Percentiles rank a stretch among this genome's conserved stretches.
phyloP scores from a whole-genome alignment of 2,888 invertebrate species.

The Acanthoscelides obtectus region DNA sequence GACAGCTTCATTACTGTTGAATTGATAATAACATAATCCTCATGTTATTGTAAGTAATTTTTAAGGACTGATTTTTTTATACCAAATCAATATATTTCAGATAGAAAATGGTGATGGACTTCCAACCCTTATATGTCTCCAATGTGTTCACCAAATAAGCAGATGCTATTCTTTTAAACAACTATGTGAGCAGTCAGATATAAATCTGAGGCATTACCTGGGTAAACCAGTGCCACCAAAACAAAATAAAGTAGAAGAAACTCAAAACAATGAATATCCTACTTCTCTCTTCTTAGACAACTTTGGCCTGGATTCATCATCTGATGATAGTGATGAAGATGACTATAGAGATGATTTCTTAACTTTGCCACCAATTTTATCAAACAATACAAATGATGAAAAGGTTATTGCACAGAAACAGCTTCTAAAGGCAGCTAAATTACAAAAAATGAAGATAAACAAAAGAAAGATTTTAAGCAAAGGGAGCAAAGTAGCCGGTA shows the following conservation, averaged over 20 bases:
- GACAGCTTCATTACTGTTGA: too few relatives aligned
- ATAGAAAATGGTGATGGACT: constrained; percentile 47
- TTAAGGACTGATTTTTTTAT: background rate
- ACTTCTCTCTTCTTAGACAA: constrained; percentile 36
- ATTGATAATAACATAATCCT: too few relatives aligned
- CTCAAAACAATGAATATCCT: constrained; percentile 29
- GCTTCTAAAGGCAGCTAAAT: constrained; percentile 42
- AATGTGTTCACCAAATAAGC: constrained; percentile 49
- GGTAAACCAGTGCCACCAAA: constrained; percentile 37
- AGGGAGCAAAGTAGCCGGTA: constrained; percentile 33
- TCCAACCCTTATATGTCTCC: constrained; percentile 47
- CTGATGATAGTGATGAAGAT: constrained; percentile 39
- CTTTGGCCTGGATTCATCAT: constrained; percentile 41
- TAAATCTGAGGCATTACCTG: constrained; percentile 44
- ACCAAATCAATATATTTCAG: constrained; percentile 27
- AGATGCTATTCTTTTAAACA: constrained; percentile 49
- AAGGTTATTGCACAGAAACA: constrained; percentile 46
- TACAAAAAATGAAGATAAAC: constrained; percentile 38
- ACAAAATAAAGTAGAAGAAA: constrained; percentile 34
- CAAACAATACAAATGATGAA: constrained; percentile 39
- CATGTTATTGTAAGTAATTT: too few relatives aligned
- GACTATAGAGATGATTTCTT: constrained; percentile 39
- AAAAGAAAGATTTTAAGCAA: constrained; percentile 42
- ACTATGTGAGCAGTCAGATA: constrained; percentile 48
- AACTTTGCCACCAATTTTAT: constrained; percentile 27